Conservation (phyloP, 2,113 vertebrate species). For the Podarcis cretensis region DNA sequence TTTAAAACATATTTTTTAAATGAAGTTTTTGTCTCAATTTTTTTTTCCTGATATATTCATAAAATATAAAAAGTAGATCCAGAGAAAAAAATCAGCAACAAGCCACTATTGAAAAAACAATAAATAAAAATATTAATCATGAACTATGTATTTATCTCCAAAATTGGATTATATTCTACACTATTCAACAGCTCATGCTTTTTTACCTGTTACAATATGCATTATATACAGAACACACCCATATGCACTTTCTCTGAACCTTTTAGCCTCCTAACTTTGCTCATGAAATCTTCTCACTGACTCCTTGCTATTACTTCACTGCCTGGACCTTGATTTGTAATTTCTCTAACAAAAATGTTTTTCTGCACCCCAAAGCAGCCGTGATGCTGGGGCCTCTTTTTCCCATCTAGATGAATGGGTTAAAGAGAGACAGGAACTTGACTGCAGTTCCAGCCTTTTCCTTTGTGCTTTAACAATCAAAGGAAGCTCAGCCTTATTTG, state of each 20-base stretch:
- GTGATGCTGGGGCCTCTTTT: background rate
- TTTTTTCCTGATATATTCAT: background rate
- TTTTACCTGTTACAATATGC: background rate
- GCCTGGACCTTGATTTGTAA: too few species aligned
- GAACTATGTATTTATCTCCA: background rate
- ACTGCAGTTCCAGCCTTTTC: constrained; percentile 58
- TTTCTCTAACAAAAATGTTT: too few species aligned
- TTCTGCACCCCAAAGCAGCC: background rate
- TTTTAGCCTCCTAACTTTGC: too few species aligned
- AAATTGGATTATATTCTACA: background rate
- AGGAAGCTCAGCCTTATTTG: constrained; percentile 74
- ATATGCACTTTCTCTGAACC: background rate
- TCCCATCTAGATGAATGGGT: background rate
- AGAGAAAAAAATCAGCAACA: background rate
- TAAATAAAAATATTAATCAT: background rate
- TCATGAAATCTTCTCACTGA: too few species aligned
- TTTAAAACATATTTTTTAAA: too few species aligned
- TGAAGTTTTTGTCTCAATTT: background rate
- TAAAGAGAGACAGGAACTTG: constrained; percentile 56
- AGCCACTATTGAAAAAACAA: background rate
- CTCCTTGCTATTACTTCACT: too few species aligned
- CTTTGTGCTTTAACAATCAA: constrained; percentile 75
- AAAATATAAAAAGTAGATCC: background rate
- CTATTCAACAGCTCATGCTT: background rate
- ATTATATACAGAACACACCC: background rate